Evolutionary conservation across 2,113 vertebrate genomes (phyloP).

Genomic region (Hippoglossus stenolepis): DNA sequence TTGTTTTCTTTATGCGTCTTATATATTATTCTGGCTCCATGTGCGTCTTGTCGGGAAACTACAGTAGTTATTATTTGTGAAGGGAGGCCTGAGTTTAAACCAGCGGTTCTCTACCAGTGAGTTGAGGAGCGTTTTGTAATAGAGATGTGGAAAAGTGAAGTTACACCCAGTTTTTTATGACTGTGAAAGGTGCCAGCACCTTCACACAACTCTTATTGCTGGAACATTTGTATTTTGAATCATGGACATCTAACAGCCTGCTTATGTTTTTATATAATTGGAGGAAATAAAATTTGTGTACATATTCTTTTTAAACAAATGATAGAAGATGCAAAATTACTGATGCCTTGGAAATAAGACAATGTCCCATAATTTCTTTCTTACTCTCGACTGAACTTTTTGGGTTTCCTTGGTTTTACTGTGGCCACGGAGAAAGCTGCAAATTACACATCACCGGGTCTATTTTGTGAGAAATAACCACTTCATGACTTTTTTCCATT

Average conservation of each 20-base stretch:
- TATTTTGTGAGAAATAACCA: constrained; percentile 25
- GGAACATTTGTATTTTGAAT: neutral
- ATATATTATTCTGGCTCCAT: constrained; percentile 16
- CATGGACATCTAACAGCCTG: neutral
- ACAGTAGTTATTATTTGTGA: constrained; percentile 18
- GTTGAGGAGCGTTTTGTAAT: constrained; percentile 1
- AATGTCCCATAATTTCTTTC: no score
- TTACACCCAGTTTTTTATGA: constrained; percentile 2
- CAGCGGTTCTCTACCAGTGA: constrained; percentile 42
- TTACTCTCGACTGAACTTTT: neutral
- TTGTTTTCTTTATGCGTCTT: neutral
- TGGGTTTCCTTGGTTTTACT: constrained; percentile 6
- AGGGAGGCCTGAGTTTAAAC: constrained; percentile 34
- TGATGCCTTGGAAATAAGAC: no score
- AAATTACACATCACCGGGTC: constrained; percentile 48
- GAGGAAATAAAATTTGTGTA: neutral
- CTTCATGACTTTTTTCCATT: neutral
- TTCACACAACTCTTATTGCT: neutral
- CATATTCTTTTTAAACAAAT: no score
- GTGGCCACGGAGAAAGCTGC: constrained; percentile 29
- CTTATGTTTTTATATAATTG: neutral
- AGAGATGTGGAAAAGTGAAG: neutral
- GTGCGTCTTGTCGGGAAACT: constrained; percentile 8
- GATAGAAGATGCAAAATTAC: no score
- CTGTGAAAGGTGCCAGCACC: constrained; percentile 54